phyloP scores from a whole-genome alignment of 2,888 invertebrate species.

The Amiota communis region DNA sequence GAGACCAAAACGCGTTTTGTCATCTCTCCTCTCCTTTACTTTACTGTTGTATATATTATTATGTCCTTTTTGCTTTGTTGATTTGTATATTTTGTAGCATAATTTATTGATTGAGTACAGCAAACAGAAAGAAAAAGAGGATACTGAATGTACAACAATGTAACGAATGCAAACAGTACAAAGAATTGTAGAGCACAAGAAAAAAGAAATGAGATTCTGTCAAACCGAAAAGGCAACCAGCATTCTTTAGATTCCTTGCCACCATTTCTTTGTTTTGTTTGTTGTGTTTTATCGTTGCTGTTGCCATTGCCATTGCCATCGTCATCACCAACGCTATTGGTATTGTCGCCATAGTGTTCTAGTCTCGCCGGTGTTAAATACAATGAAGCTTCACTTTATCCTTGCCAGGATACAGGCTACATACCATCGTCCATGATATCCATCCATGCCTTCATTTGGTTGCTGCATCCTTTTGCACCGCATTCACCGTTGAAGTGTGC shows the following conservation, averaged over 20 bases:
- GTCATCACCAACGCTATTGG: not conserved
- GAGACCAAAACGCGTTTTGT: not conserved
- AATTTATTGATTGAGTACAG: slow-evolving; percentile 68
- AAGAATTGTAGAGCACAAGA: not conserved
- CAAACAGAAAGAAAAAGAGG: slow-evolving; percentile 46
- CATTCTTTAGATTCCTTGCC: not conserved
- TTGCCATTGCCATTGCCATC: not conserved
- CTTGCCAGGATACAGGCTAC: not conserved
- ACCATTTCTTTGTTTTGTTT: not conserved
- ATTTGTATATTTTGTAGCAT: slow-evolving; percentile 62
- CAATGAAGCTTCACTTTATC: not conserved
- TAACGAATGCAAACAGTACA: not conserved
- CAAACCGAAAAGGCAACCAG: not conserved
- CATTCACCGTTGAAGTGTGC: slow-evolving; percentile 35
- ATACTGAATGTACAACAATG: slow-evolving; percentile 16
- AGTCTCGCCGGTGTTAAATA: not conserved
- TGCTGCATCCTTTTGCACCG: slow-evolving; percentile 7
- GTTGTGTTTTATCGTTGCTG: not conserved
- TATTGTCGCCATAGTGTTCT: not conserved
- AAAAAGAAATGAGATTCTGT: not conserved
- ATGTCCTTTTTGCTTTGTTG: slow-evolving; percentile 49
- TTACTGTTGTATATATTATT: not conserved
- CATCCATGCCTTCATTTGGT: not conserved
- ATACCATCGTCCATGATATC: not conserved
- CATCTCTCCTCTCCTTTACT: no score